phyloP scores from a whole-genome alignment of 2,888 invertebrate species.

The Oscheius sp. region DNA sequence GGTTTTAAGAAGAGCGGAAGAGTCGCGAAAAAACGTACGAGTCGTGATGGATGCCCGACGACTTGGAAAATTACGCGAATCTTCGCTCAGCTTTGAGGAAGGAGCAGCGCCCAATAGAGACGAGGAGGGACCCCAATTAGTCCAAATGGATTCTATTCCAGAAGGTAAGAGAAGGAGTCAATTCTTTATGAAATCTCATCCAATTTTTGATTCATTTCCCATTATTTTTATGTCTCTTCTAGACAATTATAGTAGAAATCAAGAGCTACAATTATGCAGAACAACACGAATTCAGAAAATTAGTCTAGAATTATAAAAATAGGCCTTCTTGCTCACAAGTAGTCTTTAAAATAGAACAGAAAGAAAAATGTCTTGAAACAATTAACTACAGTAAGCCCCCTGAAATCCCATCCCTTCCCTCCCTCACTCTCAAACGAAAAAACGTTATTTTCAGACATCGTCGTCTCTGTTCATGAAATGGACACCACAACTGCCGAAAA shows the following conservation, averaged over 20 bases:
- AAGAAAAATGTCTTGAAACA: too few relatives aligned
- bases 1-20: slow-evolving; percentile 58
- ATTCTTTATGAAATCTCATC: background rate
- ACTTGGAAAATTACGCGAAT: slow-evolving; percentile 9
- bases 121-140: slow-evolving; percentile 24
- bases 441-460: too few relatives aligned
- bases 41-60: slow-evolving; percentile 52
- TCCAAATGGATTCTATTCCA: slow-evolving; percentile 67
- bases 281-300: too few relatives aligned
- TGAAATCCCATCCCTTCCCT: too few relatives aligned
- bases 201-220: background rate
- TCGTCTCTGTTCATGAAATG: background rate
- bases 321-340: too few relatives aligned
- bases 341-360: too few relatives aligned
- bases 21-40: slow-evolving; percentile 53
- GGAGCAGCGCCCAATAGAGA: background rate
- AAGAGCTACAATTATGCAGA: too few relatives aligned
- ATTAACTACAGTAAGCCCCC: too few relatives aligned
- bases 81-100: slow-evolving; percentile 3
- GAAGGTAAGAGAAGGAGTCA: slow-evolving; percentile 45
- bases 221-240: background rate
- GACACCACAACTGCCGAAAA: background rate
- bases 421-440: too few relatives aligned
- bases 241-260: background rate
- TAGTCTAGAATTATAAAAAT: too few relatives aligned